Evolutionary conservation across 2,888 invertebrate genomes (phyloP), one percentile per base, ranked within the genome.

Genomic region (Halictus quadricinctus): DNA sequence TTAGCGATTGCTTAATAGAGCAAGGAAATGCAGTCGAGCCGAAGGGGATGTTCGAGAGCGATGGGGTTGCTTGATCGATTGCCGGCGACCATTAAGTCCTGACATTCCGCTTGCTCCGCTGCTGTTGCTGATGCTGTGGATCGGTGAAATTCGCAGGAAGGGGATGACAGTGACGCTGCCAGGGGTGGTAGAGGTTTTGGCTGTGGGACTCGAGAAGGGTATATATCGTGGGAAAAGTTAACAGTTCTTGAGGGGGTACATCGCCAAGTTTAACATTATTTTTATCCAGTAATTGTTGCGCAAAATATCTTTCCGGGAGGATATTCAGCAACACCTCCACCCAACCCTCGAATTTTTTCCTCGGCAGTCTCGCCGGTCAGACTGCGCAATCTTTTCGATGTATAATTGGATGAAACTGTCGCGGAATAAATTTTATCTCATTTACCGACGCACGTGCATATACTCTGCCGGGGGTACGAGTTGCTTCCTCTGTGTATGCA

Each of bases 341-440:
- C 21, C 8, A 69, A 69, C 41, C 29, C 75, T n/a, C 25, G 41
- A 36, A 18, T n/a, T 25, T 54, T 21, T 36, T 69, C 25, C 41
- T 50, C 48, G 48, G 25, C 73, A 73, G 48, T 18, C 12, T 25
- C 41, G 46, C 15, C 48, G 43, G 70, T 6, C 69, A 46, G 58
- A 58, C 66, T 18, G 1, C 43, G 48, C 15, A 29, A 76, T 60
- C 60, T 50, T 74, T 64, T 15, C 43, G 50, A 76, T 66, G 75
- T 72, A 54, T 75, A 81, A 85, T 85, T 78, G 78, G 58, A 76
- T 25, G 66, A 54, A 76, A 72, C 75, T 60, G 81, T 78, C 69
- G 69, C 73, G 72, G 76, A 72, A 81, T 69, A 81, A 79, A 76
- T 86, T 85, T 85, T 79, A 85, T 86, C 85, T 85, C 81, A 21